These are phyloP conservation scores for Ellobius talpinus DNA, from an alignment of 2,113 vertebrate genomes.

Conservation along the genomic window DNA sequence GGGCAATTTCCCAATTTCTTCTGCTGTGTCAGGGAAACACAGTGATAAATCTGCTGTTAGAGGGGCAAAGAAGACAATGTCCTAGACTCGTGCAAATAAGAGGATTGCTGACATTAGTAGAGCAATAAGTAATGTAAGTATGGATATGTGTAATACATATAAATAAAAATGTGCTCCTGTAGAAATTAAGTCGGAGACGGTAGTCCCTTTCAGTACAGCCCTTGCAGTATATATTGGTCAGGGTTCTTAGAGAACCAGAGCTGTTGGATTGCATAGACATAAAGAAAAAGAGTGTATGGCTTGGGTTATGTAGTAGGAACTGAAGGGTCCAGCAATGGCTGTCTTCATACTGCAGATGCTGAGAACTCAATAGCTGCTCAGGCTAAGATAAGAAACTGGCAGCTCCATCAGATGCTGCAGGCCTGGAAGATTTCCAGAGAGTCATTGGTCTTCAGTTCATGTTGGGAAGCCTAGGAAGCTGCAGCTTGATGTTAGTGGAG, in stretches of 20 bases:
- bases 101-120: not conserved
- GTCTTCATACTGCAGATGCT: not conserved
- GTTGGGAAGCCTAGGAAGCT: too few relatives aligned
- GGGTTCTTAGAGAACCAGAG: not conserved
- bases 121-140: not conserved
- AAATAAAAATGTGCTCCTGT: not conserved
- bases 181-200: not conserved
- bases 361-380: not conserved
- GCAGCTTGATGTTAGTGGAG: not conserved
- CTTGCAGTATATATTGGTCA: not conserved
- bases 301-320: not conserved
- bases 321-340: too few relatives aligned
- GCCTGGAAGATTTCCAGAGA: not conserved
- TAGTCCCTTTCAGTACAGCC: not conserved
- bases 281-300: not conserved
- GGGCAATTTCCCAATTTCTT: slow-evolving; percentile 3
- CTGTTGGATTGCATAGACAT: not conserved
- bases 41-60: not conserved
- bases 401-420: not conserved
- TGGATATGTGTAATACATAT: not conserved
- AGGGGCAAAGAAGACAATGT: not conserved
- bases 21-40: not conserved
- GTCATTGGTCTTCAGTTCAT: not conserved
- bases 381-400: too few relatives aligned
- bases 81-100: not conserved